phyloP scores from a whole-genome alignment of 2,797 vertebrate genomes.

The Trichosurus vulpecula region DNA sequence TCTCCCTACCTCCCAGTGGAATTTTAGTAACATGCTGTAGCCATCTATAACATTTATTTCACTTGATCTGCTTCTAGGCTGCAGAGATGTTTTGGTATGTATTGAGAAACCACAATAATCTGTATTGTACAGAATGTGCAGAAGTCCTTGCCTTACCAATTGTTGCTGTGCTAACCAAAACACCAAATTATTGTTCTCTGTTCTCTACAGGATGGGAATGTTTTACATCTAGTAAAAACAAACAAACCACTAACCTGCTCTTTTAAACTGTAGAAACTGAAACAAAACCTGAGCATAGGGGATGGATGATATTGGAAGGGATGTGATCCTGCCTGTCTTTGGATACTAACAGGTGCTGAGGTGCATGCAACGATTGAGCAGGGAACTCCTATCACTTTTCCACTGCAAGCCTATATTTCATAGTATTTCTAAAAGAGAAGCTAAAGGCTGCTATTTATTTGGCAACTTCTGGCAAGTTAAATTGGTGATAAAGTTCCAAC shows the following conservation, averaged over 20 bases:
- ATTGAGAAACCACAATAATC: conserved; percentile 42
- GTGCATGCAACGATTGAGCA: neutral
- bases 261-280: conserved; percentile 25
- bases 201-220: neutral
- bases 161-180: conserved; percentile 30
- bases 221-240: neutral
- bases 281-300: neutral
- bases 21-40: conserved; percentile 44
- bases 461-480: conserved; percentile 23
- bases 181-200: neutral
- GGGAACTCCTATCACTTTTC: conserved; percentile 17
- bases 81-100: conserved; percentile 21
- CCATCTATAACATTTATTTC: conserved; percentile 21
- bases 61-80: conserved; percentile 42
- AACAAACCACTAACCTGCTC: neutral
- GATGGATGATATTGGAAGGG: conserved; percentile 22
- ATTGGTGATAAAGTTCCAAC: neutral
- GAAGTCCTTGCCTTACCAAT: neutral
- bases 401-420: neutral
- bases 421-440: conserved; percentile 40
- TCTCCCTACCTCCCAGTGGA: neutral
- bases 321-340: neutral
- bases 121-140: conserved; percentile 27
- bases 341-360: neutral
- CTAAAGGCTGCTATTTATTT: conserved; percentile 30